A percentile compares a stretch with the other conserved stretches of the same genome.
Conservation (phyloP, 2,888 invertebrate species). For the Cataglyphis rosenhaueri region DNA sequence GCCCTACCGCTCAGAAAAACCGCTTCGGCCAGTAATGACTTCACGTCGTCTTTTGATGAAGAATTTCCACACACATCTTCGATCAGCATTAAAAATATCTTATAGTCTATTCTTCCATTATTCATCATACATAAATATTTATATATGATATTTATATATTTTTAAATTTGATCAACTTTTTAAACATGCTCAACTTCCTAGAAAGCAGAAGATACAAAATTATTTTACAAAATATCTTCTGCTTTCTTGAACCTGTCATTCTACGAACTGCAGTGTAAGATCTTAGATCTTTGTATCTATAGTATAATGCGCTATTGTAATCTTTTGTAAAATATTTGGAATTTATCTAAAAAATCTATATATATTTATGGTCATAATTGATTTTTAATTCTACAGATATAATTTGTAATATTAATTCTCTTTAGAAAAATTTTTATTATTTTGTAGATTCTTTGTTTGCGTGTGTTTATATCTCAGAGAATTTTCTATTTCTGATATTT, state of each 20-base stretch:
- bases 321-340: background rate
- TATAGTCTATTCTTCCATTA: background rate
- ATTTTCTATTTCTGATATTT: conserved; percentile 2
- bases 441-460: background rate
- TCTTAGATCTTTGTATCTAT: background rate
- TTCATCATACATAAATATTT: background rate
- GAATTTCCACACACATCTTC: background rate
- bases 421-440: background rate
- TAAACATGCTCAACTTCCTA: background rate
- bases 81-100: background rate
- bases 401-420: background rate
- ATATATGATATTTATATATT: too few species aligned
- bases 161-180: background rate
- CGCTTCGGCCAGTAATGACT: conserved; percentile 2
- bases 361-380: background rate
- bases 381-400: background rate
- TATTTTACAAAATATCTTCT: background rate
- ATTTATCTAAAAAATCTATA: background rate
- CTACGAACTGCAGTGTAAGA: background rate
- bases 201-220: background rate
- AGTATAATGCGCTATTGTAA: background rate
- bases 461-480: background rate
- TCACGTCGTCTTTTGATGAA: conserved; percentile 13
- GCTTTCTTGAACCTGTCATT: background rate
- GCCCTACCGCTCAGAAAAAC: conserved; percentile 76